Percentiles rank a stretch among this genome's conserved stretches.
These are phyloP conservation scores for Varanus komodoensis DNA, from an alignment of 2,113 vertebrate genomes.

Conservation along the genomic window DNA sequence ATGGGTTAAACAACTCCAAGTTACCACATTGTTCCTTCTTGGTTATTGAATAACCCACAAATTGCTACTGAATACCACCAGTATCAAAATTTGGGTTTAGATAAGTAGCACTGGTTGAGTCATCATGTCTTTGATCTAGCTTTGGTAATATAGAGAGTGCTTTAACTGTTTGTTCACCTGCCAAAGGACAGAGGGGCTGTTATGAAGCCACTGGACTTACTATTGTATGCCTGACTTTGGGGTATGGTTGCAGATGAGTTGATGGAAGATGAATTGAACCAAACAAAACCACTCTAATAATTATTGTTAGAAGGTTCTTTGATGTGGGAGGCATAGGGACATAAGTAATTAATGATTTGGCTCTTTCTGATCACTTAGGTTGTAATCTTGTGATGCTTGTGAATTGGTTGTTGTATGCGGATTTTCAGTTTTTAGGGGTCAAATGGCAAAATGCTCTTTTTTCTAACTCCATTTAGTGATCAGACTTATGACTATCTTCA, in stretches of 20 bases:
- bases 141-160: not conserved
- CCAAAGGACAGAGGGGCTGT: not conserved
- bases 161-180: not conserved
- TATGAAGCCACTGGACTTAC: not conserved
- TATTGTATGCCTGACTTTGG: not conserved
- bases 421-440: not conserved
- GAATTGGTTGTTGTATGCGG: not conserved
- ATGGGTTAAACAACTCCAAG: no score
- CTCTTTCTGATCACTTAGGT: not conserved
- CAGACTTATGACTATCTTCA: not conserved
- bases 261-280: not conserved
- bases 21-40: no score
- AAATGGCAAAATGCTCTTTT: not conserved
- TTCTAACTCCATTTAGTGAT: not conserved
- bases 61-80: no score
- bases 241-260: not conserved
- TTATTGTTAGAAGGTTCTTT: not conserved
- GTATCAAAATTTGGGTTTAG: not conserved
- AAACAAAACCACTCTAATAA: not conserved
- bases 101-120: not conserved
- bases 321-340: not conserved
- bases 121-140: not conserved
- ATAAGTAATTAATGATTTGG: not conserved
- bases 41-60: no score
- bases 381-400: not conserved